Percentiles rank a stretch among this genome's conserved stretches.
Evolutionary conservation across 1,140 invertebrate genomes (phyloP).

Genomic region (Megathymus violae): DNA sequence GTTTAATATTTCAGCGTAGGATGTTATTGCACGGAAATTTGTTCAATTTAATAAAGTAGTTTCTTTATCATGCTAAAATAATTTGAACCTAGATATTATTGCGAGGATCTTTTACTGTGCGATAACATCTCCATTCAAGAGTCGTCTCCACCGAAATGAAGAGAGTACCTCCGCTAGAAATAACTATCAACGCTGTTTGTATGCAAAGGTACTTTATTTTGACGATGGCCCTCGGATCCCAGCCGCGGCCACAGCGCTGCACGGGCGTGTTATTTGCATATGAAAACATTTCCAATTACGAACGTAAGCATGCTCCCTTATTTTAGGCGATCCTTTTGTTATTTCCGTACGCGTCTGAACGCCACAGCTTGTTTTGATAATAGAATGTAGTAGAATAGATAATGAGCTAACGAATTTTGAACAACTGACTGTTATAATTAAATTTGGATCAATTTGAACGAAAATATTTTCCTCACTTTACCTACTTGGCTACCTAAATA

Average conservation of each 20-base stretch:
- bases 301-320: slow-evolving; percentile 8
- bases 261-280: slow-evolving; percentile 42
- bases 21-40: no score
- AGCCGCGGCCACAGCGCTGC: slow-evolving; percentile 11
- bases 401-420: slow-evolving; percentile 4
- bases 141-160: no score
- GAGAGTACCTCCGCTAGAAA: no score
- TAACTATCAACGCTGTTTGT: slow-evolving; percentile 3
- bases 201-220: slow-evolving; percentile 38
- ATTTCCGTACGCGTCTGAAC: slow-evolving; percentile 10
- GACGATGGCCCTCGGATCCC: background rate
- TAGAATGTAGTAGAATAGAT: slow-evolving; percentile 12
- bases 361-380: slow-evolving; percentile 9
- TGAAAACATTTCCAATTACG: slow-evolving; percentile 42
- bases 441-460: slow-evolving; percentile 12
- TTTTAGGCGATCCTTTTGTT: slow-evolving; percentile 23
- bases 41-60: no score
- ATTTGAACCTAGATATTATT: no score
- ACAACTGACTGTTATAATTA: background rate
- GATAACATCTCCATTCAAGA: no score
- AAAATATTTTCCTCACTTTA: background rate
- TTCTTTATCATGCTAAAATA: no score
- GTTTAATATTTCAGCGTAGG: slow-evolving; percentile 17
- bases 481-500: background rate
- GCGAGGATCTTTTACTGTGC: no score